Evolutionary conservation across 2,888 invertebrate genomes (phyloP).

Genomic region (Cactoblastis cactorum): DNA sequence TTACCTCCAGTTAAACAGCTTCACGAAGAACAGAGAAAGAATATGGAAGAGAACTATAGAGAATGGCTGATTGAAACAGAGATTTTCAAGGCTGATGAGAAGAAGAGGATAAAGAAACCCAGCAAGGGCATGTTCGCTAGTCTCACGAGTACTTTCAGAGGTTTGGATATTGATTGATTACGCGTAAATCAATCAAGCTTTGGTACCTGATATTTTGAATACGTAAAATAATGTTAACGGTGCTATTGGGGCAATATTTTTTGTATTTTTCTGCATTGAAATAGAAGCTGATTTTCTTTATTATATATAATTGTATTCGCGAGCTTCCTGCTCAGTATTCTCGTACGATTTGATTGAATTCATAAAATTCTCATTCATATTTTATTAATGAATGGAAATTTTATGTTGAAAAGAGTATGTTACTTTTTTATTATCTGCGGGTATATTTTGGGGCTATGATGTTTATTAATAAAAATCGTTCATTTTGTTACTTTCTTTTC

Average conservation of each 20-base stretch:
- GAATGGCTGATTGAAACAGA: conserved; percentile 82
- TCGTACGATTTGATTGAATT: no score
- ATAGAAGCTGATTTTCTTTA: neutral
- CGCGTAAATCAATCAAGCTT: conserved; percentile 24
- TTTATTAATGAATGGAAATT: neutral
- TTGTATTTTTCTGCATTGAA: neutral
- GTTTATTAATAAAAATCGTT: neutral
- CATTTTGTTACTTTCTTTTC: neutral
- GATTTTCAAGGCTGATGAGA: conserved; percentile 74
- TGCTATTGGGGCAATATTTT: neutral
- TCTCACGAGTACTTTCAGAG: conserved; percentile 72
- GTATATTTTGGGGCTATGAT: neutral
- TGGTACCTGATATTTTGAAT: conserved; percentile 39
- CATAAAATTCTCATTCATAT: no score
- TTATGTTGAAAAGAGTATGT: neutral
- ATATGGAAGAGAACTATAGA: conserved; percentile 79
- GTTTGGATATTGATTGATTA: conserved; percentile 68
- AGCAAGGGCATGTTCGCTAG: conserved; percentile 72
- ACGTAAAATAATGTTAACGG: conserved; percentile 15
- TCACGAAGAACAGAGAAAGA: conserved; percentile 77
- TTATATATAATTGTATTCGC: neutral
- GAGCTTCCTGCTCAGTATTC: neutral
- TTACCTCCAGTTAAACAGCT: conserved; percentile 71
- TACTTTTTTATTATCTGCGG: neutral
- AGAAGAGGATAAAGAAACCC: conserved; percentile 68